Percentiles rank a stretch among this genome's conserved stretches.
These are phyloP conservation scores for Calameuta pallipes DNA, from an alignment of 2,888 invertebrate species.

Conservation along the genomic window DNA sequence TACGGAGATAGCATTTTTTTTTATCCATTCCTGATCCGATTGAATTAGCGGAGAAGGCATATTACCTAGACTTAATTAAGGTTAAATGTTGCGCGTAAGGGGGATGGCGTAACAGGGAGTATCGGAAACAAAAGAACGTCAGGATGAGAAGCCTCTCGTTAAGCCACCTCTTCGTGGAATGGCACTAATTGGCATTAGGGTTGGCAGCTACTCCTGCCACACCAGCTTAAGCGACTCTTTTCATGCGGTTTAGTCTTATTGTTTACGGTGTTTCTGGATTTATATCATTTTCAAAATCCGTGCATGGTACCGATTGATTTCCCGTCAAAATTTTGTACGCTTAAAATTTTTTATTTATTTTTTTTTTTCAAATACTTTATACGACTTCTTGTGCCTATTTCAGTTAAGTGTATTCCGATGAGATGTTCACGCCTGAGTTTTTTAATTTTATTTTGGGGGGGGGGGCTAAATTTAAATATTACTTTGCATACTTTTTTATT, in stretches of 20 bases:
- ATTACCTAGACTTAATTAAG: conserved; percentile 19
- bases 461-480: background rate
- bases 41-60: conserved; percentile 8
- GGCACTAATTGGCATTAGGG: conserved; percentile 66
- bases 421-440: no score
- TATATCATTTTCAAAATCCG: conserved; percentile 8
- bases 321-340: background rate
- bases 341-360: no score
- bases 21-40: background rate
- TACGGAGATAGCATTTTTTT: background rate
- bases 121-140: conserved; percentile 30
- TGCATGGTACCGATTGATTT: background rate
- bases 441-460: background rate
- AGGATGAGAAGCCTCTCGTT: conserved; percentile 39
- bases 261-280: background rate
- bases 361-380: background rate
- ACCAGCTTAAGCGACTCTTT: conserved; percentile 41
- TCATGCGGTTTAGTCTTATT: no score
- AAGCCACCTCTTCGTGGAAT: conserved; percentile 45
- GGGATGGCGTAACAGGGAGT: conserved; percentile 20
- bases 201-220: conserved; percentile 61
- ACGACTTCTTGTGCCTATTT: background rate
- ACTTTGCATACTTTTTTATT: background rate
- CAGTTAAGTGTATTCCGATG: no score
- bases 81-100: conserved; percentile 9